phyloP scores from a whole-genome alignment of 2,113 vertebrate species.

The Anser cygnoides region DNA sequence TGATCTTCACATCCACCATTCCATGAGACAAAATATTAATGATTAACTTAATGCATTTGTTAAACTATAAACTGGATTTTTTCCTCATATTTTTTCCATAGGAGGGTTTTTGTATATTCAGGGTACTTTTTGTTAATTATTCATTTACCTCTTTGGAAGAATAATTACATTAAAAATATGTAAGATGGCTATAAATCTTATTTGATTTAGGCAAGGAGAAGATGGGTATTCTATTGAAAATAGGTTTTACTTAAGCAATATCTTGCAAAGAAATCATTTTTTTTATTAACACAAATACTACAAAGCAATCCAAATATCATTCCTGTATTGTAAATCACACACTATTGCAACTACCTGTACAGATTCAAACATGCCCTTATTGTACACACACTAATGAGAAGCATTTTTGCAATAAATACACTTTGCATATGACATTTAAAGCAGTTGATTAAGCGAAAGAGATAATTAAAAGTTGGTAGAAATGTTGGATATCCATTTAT shows the following conservation, averaged over 20 bases:
- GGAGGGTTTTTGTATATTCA: background rate
- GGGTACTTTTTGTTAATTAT: background rate
- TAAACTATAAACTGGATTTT: background rate
- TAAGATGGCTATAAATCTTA: background rate
- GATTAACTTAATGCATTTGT: background rate
- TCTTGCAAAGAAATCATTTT: slow-evolving; percentile 1
- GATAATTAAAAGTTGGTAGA: slow-evolving; percentile 71
- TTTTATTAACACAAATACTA: slow-evolving; percentile 35
- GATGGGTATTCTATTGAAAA: background rate
- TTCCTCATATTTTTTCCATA: background rate
- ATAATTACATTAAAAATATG: background rate
- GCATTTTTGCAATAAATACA: slow-evolving; percentile 66
- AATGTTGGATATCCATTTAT: slow-evolving; percentile 65
- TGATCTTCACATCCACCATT: slow-evolving; percentile 24
- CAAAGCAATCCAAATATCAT: background rate
- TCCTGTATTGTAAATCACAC: background rate
- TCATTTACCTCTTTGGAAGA: background rate
- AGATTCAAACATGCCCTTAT: slow-evolving; percentile 20
- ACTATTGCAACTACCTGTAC: background rate
- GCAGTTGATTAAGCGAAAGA: slow-evolving; percentile 73
- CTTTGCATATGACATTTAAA: slow-evolving; percentile 78
- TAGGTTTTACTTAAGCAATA: slow-evolving; percentile 15
- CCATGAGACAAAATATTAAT: background rate
- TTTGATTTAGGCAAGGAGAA: background rate
- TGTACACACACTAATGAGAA: slow-evolving; percentile 47